These are phyloP conservation scores for Pangasius djambal DNA, from an alignment of 2,797 vertebrate species.

Conservation along the genomic window DNA sequence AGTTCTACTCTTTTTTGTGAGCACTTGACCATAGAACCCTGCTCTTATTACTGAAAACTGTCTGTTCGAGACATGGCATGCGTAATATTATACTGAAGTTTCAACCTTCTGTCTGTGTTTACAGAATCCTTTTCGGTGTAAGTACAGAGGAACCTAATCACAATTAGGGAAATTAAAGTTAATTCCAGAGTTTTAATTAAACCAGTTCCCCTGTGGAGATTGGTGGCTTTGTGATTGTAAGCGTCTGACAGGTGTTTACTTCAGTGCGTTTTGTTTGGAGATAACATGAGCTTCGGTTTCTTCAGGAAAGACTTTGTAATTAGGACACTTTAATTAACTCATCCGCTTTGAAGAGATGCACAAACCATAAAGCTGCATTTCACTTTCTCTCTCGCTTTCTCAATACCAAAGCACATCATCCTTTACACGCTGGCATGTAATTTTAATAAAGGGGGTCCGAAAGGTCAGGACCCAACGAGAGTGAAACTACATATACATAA, in stretches of 20 bases:
- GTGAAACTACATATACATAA: not conserved
- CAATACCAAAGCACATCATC: not conserved
- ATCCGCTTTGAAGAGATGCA: not conserved
- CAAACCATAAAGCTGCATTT: not conserved
- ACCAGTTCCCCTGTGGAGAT: not conserved
- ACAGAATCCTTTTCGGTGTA: not conserved
- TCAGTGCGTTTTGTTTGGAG: not conserved
- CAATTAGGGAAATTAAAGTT: constrained; percentile 25
- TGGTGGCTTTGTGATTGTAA: not conserved
- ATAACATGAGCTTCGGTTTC: constrained; percentile 25
- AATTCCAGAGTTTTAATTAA: constrained; percentile 11
- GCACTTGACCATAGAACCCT: not conserved
- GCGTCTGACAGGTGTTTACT: constrained; percentile 5
- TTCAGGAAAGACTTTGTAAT: constrained; percentile 24
- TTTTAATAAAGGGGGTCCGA: not conserved
- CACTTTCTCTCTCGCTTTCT: not conserved
- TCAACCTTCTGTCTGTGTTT: not conserved
- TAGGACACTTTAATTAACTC: constrained; percentile 11
- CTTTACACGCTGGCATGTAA: not conserved
- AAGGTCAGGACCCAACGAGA: not conserved
- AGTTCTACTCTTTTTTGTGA: not conserved
- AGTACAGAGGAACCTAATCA: not conserved
- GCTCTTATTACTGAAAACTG: no score
- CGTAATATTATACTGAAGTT: not conserved
- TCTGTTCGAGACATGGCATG: not conserved